Percentiles rank a stretch among this genome's conserved stretches.
Conservation (phyloP, 2,888 invertebrate genomes). For the Latrodectus elegans region DNA sequence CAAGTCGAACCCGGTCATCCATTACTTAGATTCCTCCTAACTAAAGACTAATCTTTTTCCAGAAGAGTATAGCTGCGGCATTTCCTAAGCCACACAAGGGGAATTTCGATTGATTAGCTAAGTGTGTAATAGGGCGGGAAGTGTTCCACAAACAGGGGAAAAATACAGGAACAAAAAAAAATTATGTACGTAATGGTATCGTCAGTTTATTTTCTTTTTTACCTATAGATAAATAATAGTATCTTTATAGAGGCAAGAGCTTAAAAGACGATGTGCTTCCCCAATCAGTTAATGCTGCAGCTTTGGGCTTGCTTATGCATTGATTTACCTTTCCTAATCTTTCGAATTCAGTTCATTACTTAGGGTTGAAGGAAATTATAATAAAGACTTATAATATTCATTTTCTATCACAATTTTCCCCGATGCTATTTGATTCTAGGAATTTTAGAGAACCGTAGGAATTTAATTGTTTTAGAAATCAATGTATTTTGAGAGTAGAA, state of each 20-base stretch:
- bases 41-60: conserved; percentile 48
- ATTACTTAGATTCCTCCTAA: conserved; percentile 46
- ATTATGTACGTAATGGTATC: conserved; percentile 27
- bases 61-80: conserved; percentile 29
- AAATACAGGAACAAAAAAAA: conserved; percentile 36
- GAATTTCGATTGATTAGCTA: conserved; percentile 50
- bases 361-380: too few relatives aligned
- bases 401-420: too few relatives aligned
- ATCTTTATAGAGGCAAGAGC: conserved; percentile 24
- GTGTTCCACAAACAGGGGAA: conserved; percentile 46
- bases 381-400: too few relatives aligned
- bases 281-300: too few relatives aligned
- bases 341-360: too few relatives aligned
- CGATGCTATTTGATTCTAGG: too few relatives aligned
- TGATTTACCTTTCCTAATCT: too few relatives aligned
- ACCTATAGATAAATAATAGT: conserved; percentile 17
- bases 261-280: conserved; percentile 12
- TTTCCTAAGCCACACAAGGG: conserved; percentile 48
- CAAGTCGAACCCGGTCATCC: conserved; percentile 49
- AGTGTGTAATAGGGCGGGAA: conserved; percentile 47
- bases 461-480: too few relatives aligned
- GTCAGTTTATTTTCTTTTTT: conserved; percentile 15
- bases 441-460: too few relatives aligned
- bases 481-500: too few relatives aligned
- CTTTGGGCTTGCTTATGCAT: too few relatives aligned